Percentiles rank a stretch among this genome's conserved stretches.
These are phyloP conservation scores for Dorcus parallelipipedus DNA, from an alignment of 2,888 invertebrate genomes.

Conservation along the genomic window DNA sequence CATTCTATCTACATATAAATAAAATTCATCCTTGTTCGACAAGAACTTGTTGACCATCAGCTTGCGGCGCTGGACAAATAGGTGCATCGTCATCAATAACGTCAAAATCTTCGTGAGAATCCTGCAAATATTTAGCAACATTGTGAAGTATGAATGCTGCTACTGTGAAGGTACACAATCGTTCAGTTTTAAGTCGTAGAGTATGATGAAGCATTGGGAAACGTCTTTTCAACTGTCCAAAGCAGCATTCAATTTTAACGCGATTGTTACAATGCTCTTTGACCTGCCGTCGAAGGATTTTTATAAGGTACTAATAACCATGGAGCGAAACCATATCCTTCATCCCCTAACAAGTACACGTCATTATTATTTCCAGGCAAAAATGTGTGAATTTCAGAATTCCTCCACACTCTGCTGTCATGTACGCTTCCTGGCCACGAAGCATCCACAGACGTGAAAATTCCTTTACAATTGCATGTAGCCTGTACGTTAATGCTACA, in stretches of 20 bases:
- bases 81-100: neutral
- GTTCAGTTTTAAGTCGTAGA: neutral
- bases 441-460: too few relatives aligned
- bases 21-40: neutral
- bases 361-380: too few relatives aligned
- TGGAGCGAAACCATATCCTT: too few relatives aligned
- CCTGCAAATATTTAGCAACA: neutral
- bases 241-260: neutral
- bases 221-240: conserved; percentile 4
- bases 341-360: too few relatives aligned
- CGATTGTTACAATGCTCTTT: neutral
- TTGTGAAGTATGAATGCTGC: neutral
- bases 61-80: conserved; percentile 3
- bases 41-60: conserved; percentile 1
- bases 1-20: too few relatives aligned
- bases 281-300: too few relatives aligned
- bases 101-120: neutral
- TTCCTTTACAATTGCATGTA: too few relatives aligned
- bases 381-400: too few relatives aligned
- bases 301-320: too few relatives aligned
- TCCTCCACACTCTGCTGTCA: too few relatives aligned
- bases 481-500: too few relatives aligned
- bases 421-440: too few relatives aligned
- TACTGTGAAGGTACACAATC: conserved; percentile 1
- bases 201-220: conserved; percentile 5